These are phyloP conservation scores for Tetropium fuscum DNA, from an alignment of 2,888 invertebrate genomes.

Conservation along the genomic window DNA sequence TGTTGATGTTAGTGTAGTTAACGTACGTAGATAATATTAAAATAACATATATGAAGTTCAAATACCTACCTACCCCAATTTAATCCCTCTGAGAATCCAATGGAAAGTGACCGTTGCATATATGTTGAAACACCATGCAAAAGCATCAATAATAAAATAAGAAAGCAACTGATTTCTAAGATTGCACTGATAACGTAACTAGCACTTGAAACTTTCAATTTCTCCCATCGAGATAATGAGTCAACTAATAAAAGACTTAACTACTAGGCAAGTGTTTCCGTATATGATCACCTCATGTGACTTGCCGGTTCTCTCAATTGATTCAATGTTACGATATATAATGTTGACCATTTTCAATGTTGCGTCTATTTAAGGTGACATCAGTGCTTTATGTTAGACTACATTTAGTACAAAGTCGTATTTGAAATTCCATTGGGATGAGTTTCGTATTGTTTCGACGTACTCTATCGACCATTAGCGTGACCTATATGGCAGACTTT, in stretches of 20 bases:
- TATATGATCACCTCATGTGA: slow-evolving; percentile 49
- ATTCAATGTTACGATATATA: slow-evolving; percentile 51
- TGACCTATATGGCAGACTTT: too few species aligned
- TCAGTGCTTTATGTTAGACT: slow-evolving; percentile 20
- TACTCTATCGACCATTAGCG: too few species aligned
- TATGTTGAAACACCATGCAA: slow-evolving; percentile 3
- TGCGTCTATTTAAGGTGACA: slow-evolving; percentile 46
- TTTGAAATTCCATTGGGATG: slow-evolving; percentile 12
- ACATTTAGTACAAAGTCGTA: slow-evolving; percentile 25
- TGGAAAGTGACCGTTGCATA: slow-evolving; percentile 28
- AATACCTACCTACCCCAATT: slow-evolving; percentile 14
- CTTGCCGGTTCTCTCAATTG: slow-evolving; percentile 47
- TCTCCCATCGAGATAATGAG: slow-evolving; percentile 42
- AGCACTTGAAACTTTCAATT: slow-evolving; percentile 48
- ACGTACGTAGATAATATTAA: too few species aligned
- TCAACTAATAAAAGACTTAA: slow-evolving; percentile 44
- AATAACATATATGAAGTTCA: too few species aligned
- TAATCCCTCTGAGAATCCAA: background rate
- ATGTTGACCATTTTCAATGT: slow-evolving; percentile 50
- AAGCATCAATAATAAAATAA: slow-evolving; percentile 18
- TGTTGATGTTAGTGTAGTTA: too few species aligned
- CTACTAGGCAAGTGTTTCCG: slow-evolving; percentile 49
- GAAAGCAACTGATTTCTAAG: slow-evolving; percentile 29
- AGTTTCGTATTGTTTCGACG: too few species aligned
- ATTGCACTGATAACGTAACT: slow-evolving; percentile 27